Conservation (phyloP, 2,113 vertebrate species). For the Orcinus orca region DNA sequence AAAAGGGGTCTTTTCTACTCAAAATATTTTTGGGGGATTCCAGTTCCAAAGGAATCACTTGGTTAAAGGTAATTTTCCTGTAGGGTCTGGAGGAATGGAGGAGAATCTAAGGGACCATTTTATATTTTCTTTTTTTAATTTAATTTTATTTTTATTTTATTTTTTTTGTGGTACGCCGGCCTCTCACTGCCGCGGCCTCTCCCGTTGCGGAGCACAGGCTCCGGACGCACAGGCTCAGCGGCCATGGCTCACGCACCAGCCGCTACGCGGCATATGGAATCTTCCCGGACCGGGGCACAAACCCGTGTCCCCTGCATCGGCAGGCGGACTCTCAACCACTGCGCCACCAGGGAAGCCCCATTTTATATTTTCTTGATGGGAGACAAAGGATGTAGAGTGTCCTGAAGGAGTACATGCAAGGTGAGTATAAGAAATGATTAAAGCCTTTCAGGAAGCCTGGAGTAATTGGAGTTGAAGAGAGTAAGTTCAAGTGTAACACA, state of each 20-base stretch:
- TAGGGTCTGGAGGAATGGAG: not conserved
- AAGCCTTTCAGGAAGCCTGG: not conserved
- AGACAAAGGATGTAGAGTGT: not conserved
- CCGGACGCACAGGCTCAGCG: too few relatives aligned
- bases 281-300: too few relatives aligned
- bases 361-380: not conserved
- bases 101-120: not conserved
- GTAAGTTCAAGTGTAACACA: not conserved
- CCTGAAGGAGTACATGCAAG: not conserved
- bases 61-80: not conserved
- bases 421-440: not conserved
- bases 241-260: too few relatives aligned
- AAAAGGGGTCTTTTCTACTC: not conserved
- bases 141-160: too few relatives aligned
- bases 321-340: too few relatives aligned
- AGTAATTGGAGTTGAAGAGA: not conserved
- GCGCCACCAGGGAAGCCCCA: too few relatives aligned
- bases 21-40: not conserved
- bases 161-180: too few relatives aligned
- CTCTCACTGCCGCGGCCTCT: too few relatives aligned
- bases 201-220: too few relatives aligned
- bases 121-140: not conserved
- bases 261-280: too few relatives aligned
- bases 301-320: too few relatives aligned
- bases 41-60: conserved; percentile 13